Conservation (phyloP, 2,888 invertebrate species). For the Philonicus albiceps region DNA sequence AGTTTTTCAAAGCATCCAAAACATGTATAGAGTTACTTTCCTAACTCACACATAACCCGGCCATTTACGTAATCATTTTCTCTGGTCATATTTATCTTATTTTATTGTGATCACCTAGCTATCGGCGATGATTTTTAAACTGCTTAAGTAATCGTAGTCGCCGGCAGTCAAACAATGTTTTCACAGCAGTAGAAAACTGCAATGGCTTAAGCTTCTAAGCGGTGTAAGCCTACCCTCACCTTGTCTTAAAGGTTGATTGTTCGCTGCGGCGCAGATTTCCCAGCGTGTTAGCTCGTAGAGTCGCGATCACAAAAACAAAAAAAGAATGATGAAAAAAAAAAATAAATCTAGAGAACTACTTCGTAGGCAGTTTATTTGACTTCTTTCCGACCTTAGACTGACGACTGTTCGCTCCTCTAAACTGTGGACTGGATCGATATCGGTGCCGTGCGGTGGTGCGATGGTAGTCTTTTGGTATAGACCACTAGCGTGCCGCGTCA, state of each 20-base stretch:
- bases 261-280: conserved; percentile 16
- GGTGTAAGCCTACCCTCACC: neutral
- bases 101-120: conserved; percentile 11
- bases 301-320: neutral
- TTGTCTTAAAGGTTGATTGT: conserved; percentile 27
- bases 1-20: neutral
- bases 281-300: neutral
- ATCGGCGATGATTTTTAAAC: conserved; percentile 18
- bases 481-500: neutral
- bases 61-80: neutral
- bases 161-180: conserved; percentile 19
- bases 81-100: neutral
- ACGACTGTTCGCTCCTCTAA: neutral
- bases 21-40: neutral
- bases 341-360: neutral
- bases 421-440: conserved; percentile 5
- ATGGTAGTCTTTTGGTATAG: neutral
- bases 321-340: neutral
- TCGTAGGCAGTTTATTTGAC: conserved; percentile 32
- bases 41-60: neutral
- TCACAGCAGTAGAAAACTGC: neutral
- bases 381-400: conserved; percentile 36
- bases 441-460: neutral
- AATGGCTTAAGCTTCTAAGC: neutral
- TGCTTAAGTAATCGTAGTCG: conserved; percentile 23